Base-by-base conservation (phyloP, 2,113 vertebrate species). In the Taurulus bubalis region DNA sequence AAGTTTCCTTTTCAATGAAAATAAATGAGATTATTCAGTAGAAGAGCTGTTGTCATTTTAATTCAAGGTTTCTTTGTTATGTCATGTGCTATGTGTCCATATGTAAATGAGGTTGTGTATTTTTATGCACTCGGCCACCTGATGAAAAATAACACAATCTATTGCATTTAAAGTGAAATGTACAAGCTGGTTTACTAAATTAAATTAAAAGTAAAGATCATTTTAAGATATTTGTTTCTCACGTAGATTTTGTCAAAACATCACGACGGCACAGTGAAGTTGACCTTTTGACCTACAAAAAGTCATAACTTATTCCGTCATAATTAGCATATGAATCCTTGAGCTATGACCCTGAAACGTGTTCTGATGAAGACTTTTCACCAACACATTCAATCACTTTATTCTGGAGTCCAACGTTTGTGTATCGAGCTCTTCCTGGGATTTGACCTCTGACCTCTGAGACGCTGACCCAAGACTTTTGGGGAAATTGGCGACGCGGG, bases 1-100 rank as follows among this genome's bases (percentile, higher is more conserved):
- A 71, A 83, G 42, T 83, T 77, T 69, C 16, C 30, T 63, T 75
- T 81, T 56, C n/a, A 84, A 67, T n/a, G 77, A n/a, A 73, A 75
- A 28, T 53, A 55, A 69, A 68, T 53, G 22, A 74, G 26, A 20
- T 64, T 72, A 12, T 53, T 56, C 32, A 36, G 55, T 36, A 14
- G 34, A 67, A 22, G 0, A 38, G 66, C 20, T 75, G 34, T 51
- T 58, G 26, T 77, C 56, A 53, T 30, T 58, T 83, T 51, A 62
- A 56, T 62, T 74, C 18, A 34, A 18, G n/a, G 26, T 58, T 75
- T 53, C 58, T 67, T 76, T 69, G 34, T 75, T 38, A 53, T 28
- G 9, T 45, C 36, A 10, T 26, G n/a, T 53, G 40, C 32, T 47
- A 20, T 4, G 40, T 16, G 42, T 34, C 0, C 15, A 14, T 18